Evolutionary conservation across 1,140 invertebrate species (phyloP).

Genomic region (Hylaeus anthracinus): DNA sequence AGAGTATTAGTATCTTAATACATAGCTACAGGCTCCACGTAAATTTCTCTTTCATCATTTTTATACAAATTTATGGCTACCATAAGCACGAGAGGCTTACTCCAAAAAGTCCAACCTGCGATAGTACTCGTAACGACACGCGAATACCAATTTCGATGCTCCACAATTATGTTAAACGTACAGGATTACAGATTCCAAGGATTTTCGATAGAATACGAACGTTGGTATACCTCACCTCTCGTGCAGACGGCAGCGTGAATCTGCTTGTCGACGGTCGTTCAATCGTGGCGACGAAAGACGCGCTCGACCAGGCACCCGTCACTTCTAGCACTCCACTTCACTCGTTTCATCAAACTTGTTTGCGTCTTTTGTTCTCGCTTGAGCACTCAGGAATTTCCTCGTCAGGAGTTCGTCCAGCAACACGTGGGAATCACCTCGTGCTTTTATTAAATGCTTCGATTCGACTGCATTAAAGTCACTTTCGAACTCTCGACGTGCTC

Average conservation of each 20-base stretch:
- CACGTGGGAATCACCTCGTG: no score
- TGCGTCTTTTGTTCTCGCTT: constrained; percentile 2
- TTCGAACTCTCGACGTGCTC: no score
- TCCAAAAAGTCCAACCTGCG: no score
- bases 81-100: no score
- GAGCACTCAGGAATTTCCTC: neutral
- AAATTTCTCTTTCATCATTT: no score
- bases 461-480: no score
- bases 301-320: constrained; percentile 40
- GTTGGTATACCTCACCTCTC: constrained; percentile 70
- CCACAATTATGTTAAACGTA: no score
- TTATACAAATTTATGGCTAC: no score
- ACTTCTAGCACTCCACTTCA: constrained; percentile 54
- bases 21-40: no score
- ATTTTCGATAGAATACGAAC: neutral
- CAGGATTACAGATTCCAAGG: neutral
- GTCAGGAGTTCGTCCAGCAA: neutral
- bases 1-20: no score
- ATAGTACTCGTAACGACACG: no score
- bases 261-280: constrained; percentile 63
- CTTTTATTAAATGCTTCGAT: no score
- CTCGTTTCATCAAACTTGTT: constrained; percentile 40
- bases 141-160: neutral
- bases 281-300: constrained; percentile 61
- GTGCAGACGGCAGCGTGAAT: constrained; percentile 74